A percentile compares a stretch with the other conserved stretches of the same genome.
Conservation (phyloP, 2,797 vertebrate genomes). For the Gymnopithys bicolor region DNA sequence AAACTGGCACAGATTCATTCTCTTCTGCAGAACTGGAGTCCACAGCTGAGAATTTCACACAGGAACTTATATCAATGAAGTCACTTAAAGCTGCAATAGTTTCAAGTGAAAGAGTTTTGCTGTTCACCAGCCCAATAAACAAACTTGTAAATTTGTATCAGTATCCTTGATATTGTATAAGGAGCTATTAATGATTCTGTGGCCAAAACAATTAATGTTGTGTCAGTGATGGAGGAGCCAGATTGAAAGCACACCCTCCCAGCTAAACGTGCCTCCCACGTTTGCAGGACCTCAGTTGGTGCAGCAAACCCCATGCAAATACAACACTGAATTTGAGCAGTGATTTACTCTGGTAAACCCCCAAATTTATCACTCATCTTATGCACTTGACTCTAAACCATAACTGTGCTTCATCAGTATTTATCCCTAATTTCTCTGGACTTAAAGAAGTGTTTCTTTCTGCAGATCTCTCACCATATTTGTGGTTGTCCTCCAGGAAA, state of each 20-base stretch:
- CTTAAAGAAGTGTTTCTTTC: not conserved
- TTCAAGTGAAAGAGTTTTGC: not conserved
- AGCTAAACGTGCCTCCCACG: not conserved
- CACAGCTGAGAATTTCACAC: not conserved
- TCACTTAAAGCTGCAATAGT: not conserved
- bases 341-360: not conserved
- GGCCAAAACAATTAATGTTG: not conserved
- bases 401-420: not conserved
- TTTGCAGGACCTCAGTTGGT: not conserved
- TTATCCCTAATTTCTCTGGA: not conserved
- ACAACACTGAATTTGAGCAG: not conserved
- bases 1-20: constrained; percentile 30
- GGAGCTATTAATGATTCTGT: not conserved
- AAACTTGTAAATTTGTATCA: not conserved
- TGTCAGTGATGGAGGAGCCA: not conserved
- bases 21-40: not conserved
- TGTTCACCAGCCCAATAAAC: not conserved
- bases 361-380: not conserved
- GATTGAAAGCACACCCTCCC: not conserved
- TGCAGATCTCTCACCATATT: not conserved
- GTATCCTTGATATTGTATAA: not conserved
- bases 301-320: not conserved
- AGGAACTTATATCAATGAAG: not conserved
- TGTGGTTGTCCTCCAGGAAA: not conserved
- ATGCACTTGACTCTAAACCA: not conserved